phyloP scores from a whole-genome alignment of 2,113 vertebrate species.

The Sclerurus mexicanus region DNA sequence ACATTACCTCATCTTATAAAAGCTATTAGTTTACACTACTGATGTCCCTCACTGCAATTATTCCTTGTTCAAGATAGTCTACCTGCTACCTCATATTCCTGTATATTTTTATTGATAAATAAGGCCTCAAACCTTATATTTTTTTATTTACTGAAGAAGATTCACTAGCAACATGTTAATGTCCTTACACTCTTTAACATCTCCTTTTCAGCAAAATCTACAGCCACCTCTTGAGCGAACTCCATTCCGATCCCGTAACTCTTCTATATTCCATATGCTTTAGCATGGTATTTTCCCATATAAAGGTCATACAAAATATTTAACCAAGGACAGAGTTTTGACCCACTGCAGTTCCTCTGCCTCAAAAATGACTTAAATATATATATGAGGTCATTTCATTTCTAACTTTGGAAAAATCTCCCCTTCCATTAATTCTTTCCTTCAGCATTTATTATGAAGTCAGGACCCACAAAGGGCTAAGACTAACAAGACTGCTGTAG shows the following conservation, averaged over 20 bases:
- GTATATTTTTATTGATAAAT: background rate
- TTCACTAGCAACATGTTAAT: background rate
- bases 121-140: background rate
- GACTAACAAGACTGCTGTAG: background rate
- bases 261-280: background rate
- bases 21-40: background rate
- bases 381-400: background rate
- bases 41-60: background rate
- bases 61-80: background rate
- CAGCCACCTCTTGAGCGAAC: background rate
- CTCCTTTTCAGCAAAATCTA: background rate
- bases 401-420: background rate
- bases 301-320: background rate
- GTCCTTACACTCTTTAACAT: background rate
- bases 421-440: background rate
- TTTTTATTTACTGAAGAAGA: background rate
- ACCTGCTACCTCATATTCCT: background rate
- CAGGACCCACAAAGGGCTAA: background rate
- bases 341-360: background rate
- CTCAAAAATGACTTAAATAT: background rate
- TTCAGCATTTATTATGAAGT: background rate
- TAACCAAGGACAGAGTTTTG: background rate
- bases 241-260: background rate
- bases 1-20: background rate
- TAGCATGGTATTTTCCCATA: background rate